A percentile compares a stretch with the other conserved stretches of the same genome.
phyloP scores from a whole-genome alignment of 2,888 invertebrate genomes.

The Endotricha flammealis region DNA sequence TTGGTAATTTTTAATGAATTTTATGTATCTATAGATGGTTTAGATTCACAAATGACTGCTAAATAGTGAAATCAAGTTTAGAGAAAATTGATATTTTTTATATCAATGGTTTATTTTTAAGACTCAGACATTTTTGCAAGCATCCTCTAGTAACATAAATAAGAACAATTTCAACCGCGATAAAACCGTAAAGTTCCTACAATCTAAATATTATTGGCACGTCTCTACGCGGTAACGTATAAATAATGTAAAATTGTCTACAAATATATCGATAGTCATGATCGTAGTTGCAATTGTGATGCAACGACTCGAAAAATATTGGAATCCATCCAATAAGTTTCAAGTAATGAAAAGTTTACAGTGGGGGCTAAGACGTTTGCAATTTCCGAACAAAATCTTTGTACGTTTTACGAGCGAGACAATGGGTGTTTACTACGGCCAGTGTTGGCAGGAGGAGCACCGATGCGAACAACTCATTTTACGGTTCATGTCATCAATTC shows the following conservation, averaged over 20 bases:
- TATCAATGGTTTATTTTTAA: too few species aligned
- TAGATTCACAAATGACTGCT: too few species aligned
- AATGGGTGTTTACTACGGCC: constrained; percentile 60
- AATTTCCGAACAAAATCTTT: constrained; percentile 66
- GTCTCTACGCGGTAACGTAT: not conserved
- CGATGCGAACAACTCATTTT: constrained; percentile 71
- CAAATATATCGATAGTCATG: constrained; percentile 48
- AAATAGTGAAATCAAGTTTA: too few species aligned
- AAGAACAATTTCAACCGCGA: too few species aligned
- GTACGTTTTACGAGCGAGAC: constrained; percentile 62
- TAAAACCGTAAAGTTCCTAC: too few species aligned
- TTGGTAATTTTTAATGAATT: too few species aligned
- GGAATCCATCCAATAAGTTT: constrained; percentile 69
- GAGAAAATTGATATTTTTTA: too few species aligned
- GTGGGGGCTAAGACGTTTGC: constrained; percentile 53
- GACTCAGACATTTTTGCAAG: too few species aligned
- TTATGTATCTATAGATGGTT: too few species aligned
- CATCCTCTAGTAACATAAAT: too few species aligned
- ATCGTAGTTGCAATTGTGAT: constrained; percentile 54
- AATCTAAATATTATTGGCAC: constrained; percentile 3
- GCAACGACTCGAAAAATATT: constrained; percentile 68
- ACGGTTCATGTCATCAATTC: constrained; percentile 58
- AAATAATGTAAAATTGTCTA: constrained; percentile 20
- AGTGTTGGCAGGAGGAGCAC: constrained; percentile 56
- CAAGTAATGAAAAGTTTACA: constrained; percentile 68